These are phyloP conservation scores for Phalacrocorax aristotelis DNA, from an alignment of 2,113 vertebrate species.

Conservation along the genomic window DNA sequence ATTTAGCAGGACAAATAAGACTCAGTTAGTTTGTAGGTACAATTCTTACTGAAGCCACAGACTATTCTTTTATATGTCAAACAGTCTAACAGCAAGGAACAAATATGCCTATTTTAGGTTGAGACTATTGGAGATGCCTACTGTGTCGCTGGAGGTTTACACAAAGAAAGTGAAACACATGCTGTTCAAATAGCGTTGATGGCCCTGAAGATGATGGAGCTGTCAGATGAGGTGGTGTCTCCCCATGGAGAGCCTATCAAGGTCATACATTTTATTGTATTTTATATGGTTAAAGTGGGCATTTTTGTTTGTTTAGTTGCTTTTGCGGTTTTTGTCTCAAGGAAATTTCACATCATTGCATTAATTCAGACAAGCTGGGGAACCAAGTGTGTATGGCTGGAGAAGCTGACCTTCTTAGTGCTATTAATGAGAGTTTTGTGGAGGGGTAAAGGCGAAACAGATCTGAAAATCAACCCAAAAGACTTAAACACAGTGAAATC, in stretches of 20 bases:
- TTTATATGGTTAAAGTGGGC: background rate
- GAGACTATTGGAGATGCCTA: conserved; percentile 98
- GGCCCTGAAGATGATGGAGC: conserved; percentile 98
- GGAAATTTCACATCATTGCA: background rate
- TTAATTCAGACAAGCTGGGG: background rate
- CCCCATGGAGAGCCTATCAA: conserved; percentile 94
- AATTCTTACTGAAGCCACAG: background rate
- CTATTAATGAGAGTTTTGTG: background rate
- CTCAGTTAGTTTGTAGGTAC: background rate
- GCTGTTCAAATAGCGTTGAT: conserved; percentile 93
- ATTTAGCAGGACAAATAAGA: background rate
- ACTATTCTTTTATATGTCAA: background rate
- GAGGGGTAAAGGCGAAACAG: background rate
- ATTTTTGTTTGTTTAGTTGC: background rate
- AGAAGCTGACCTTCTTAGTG: background rate
- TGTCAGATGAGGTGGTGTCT: conserved; percentile 91
- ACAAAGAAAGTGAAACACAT: conserved; percentile 92
- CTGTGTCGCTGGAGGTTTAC: conserved; percentile 94
- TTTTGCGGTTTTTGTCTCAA: background rate
- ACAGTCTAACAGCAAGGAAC: background rate
- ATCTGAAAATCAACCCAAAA: background rate
- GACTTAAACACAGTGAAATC: background rate
- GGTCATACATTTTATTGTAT: conserved; percentile 72
- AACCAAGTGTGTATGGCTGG: background rate
- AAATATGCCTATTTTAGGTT: conserved; percentile 79